Percentiles rank a stretch among this genome's conserved stretches.
These are phyloP conservation scores for Atethmia centrago DNA, from an alignment of 2,888 invertebrate genomes.

Conservation along the genomic window DNA sequence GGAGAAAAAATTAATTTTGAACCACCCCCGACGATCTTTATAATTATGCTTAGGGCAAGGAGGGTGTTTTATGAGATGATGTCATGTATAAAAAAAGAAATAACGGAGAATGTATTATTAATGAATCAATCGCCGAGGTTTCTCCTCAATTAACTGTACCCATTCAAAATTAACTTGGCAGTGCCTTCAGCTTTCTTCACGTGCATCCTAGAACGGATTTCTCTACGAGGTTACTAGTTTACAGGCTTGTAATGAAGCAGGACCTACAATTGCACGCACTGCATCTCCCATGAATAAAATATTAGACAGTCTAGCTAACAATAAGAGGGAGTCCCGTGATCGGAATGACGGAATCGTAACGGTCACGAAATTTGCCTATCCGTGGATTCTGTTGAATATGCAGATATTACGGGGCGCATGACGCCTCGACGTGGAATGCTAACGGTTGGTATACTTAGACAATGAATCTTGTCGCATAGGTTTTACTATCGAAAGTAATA, in stretches of 20 bases:
- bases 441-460: conserved; percentile 87
- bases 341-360: conserved; percentile 81
- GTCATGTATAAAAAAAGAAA: not conserved
- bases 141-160: not conserved
- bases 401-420: conserved; percentile 82
- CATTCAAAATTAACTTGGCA: conserved; percentile 23
- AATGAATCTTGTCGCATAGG: conserved; percentile 73
- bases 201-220: conserved; percentile 55
- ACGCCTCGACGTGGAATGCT: conserved; percentile 84
- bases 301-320: conserved; percentile 71
- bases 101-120: conserved; percentile 2
- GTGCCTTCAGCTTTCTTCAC: conserved; percentile 50
- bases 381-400: conserved; percentile 86
- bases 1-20: not conserved
- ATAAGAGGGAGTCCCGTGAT: conserved; percentile 77
- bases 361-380: conserved; percentile 80
- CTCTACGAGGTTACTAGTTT: conserved; percentile 74
- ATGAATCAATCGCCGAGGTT: not conserved
- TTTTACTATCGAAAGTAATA: conserved; percentile 76
- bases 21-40: conserved; percentile 2
- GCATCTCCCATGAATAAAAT: conserved; percentile 81
- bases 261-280: conserved; percentile 73
- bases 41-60: conserved; percentile 13
- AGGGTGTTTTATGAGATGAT: not conserved
- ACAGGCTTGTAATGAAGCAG: conserved; percentile 63